These are phyloP conservation scores for Ectemnius lituratus DNA, from an alignment of 2,888 invertebrate genomes.

Conservation along the genomic window DNA sequence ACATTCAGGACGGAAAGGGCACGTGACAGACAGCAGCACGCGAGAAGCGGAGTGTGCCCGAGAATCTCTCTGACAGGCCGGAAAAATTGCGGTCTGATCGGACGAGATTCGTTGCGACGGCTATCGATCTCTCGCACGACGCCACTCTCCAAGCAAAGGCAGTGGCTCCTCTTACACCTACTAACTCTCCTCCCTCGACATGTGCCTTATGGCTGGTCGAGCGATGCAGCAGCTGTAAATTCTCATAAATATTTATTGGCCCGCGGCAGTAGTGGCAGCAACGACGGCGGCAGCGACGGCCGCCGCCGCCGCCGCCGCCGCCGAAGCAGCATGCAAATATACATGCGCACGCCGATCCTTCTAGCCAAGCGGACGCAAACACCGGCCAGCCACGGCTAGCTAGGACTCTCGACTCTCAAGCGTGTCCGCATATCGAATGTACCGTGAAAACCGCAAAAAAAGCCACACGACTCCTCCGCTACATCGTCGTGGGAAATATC, in stretches of 20 bases:
- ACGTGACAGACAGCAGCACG: no score
- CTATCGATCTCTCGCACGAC: conserved; percentile 7
- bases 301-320: no score
- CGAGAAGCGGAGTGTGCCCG: no score
- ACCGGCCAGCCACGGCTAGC: not conserved
- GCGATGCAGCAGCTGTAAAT: conserved; percentile 50
- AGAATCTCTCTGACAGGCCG: no score
- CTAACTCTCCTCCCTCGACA: conserved; percentile 27
- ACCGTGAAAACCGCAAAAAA: conserved; percentile 7
- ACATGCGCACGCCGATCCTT: conserved; percentile 1
- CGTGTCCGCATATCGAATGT: not conserved
- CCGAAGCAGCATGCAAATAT: conserved; percentile 51
- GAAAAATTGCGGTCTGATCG: not conserved
- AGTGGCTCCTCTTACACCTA: conserved; percentile 7
- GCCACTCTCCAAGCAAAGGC: not conserved
- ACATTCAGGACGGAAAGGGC: not conserved
- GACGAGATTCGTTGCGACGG: not conserved
- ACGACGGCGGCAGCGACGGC: conserved; percentile 28
- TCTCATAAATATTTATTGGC: conserved; percentile 69
- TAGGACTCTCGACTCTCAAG: not conserved
- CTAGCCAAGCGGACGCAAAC: not conserved
- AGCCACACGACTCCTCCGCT: not conserved
- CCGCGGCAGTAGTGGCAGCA: conserved; percentile 17
- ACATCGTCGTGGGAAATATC: no score
- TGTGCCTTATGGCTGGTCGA: conserved; percentile 35